Percentiles rank a stretch among this genome's conserved stretches.
Evolutionary conservation across 2,888 invertebrate genomes (phyloP).

Genomic region (Tromatobia lineatoria): DNA sequence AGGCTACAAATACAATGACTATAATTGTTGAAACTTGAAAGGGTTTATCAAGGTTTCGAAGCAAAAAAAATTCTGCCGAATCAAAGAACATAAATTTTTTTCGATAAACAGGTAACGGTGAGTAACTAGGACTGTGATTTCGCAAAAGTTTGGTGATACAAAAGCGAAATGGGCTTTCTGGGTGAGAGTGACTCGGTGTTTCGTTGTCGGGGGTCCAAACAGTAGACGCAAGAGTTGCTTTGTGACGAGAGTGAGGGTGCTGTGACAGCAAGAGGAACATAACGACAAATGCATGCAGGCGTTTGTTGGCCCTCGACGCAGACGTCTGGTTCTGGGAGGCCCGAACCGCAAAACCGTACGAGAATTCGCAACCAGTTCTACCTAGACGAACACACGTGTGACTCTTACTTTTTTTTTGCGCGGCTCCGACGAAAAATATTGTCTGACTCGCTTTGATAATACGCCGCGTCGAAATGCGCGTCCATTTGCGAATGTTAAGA

Average conservation of each 20-base stretch:
- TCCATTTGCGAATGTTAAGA: constrained; percentile 1
- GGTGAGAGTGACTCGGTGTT: constrained; percentile 28
- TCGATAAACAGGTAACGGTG: neutral
- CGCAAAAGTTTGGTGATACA: neutral
- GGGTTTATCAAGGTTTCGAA: neutral
- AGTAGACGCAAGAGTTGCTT: constrained; percentile 41
- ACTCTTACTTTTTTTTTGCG: constrained; percentile 5
- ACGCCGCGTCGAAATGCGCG: constrained; percentile 29
- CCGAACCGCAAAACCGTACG: constrained; percentile 65
- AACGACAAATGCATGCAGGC: constrained; percentile 41
- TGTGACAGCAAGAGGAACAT: constrained; percentile 49
- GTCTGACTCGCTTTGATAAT: constrained; percentile 46
- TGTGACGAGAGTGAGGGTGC: constrained; percentile 49
- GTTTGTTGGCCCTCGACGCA: constrained; percentile 56
- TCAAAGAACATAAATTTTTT: neutral
- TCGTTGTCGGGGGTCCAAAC: constrained; percentile 26
- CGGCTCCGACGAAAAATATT: constrained; percentile 24
- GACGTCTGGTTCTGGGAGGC: constrained; percentile 51
- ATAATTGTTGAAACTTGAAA: neutral
- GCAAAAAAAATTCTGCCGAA: neutral
- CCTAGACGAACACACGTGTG: constrained; percentile 37
- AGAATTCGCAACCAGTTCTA: constrained; percentile 45
- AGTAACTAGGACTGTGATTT: neutral
- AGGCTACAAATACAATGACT: neutral
- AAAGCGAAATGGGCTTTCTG: constrained; percentile 31